These are phyloP conservation scores for Stenopsyche tienmushanensis DNA, from an alignment of 1,140 invertebrate species.

Conservation along the genomic window DNA sequence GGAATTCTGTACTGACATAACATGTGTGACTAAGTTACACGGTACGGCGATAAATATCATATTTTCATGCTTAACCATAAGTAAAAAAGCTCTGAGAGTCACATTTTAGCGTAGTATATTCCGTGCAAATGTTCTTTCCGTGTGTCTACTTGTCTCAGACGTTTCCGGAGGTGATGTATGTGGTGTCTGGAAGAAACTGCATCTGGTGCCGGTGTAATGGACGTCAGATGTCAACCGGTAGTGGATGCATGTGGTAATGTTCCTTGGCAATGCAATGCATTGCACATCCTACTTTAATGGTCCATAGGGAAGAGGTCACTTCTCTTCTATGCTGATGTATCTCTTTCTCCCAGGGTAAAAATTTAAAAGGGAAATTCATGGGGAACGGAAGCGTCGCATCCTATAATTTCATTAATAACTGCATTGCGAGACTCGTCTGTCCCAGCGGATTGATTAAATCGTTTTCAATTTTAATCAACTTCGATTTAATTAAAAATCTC, in stretches of 20 bases:
- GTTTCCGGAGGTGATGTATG: slow-evolving; percentile 9
- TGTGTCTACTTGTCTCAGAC: not conserved
- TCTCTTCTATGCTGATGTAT: not conserved
- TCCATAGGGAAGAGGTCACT: slow-evolving; percentile 1
- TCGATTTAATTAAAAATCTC: slow-evolving; percentile 9
- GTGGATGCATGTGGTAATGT: slow-evolving; percentile 18
- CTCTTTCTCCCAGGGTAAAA: not conserved
- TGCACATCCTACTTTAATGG: not conserved
- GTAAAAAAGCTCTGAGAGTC: no score
- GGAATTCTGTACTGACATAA: no score
- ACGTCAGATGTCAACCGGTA: slow-evolving; percentile 17
- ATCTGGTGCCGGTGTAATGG: slow-evolving; percentile 17
- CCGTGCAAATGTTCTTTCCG: not conserved
- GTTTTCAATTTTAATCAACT: not conserved
- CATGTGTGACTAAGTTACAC: no score
- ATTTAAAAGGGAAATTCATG: no score
- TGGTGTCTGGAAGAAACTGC: slow-evolving; percentile 12
- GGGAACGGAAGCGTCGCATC: no score
- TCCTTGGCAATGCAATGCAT: slow-evolving; percentile 21
- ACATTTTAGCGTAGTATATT: no score
- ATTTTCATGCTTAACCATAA: no score
- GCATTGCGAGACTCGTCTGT: no score
- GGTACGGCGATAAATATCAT: no score
- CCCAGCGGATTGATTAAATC: not conserved
- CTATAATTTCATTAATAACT: no score